phyloP scores from a whole-genome alignment of 2,113 vertebrate species.

The Madoqua kirkii region DNA sequence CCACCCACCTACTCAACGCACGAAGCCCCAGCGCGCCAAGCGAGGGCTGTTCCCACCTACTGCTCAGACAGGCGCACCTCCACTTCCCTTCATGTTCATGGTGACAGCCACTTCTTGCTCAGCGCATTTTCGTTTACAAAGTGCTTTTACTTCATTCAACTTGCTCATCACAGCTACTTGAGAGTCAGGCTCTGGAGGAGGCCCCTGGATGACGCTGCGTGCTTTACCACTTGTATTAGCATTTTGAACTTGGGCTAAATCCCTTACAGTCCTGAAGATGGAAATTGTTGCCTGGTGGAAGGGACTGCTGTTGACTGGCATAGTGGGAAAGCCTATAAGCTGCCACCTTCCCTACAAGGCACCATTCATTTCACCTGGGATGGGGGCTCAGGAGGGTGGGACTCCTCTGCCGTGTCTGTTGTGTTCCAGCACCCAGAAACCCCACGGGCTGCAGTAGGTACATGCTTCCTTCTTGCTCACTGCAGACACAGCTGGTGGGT shows the following conservation, averaged over 20 bases:
- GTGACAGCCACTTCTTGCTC: rapidly evolving
- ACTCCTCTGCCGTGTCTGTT: rapidly evolving
- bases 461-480: rapidly evolving
- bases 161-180: rapidly evolving
- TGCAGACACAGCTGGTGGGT: rapidly evolving
- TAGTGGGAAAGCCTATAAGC: rapidly evolving
- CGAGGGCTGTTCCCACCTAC: not conserved
- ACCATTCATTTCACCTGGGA: rapidly evolving
- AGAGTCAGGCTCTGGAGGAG: not conserved
- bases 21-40: not conserved
- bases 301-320: rapidly evolving
- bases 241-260: not conserved
- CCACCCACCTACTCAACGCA: not conserved
- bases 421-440: rapidly evolving
- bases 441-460: rapidly evolving
- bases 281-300: not conserved
- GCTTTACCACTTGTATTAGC: not conserved
- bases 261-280: not conserved
- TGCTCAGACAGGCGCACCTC: rapidly evolving
- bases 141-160: not conserved
- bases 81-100: rapidly evolving
- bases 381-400: not conserved
- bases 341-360: rapidly evolving
- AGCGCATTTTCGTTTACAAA: not conserved
- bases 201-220: rapidly evolving